Conservation (phyloP, 1,140 invertebrate species). For the Drosophila murphyi region DNA sequence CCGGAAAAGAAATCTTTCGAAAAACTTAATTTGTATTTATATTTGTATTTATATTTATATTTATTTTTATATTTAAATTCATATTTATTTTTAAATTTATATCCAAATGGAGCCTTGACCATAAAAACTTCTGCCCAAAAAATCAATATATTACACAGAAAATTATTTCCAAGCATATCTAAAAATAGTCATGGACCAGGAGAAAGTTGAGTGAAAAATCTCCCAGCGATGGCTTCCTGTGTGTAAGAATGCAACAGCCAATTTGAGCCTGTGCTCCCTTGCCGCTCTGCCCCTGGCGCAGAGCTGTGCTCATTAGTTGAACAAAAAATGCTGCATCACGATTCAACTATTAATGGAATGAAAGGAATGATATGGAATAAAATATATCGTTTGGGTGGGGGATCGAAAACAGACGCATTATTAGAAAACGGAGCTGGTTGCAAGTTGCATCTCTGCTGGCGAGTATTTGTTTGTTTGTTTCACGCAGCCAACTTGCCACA, state of each 20-base stretch:
- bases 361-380: constrained; percentile 28
- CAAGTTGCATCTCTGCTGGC: constrained; percentile 9
- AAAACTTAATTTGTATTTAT: neutral
- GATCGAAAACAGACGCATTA: constrained; percentile 10
- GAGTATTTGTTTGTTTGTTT: constrained; percentile 34
- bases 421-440: neutral
- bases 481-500: constrained; percentile 47
- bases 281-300: constrained; percentile 8
- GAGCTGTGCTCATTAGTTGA: constrained; percentile 64
- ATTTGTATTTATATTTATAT: neutral
- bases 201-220: constrained; percentile 60
- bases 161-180: constrained; percentile 43
- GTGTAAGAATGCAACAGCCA: constrained; percentile 20
- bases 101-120: constrained; percentile 32
- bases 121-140: constrained; percentile 38
- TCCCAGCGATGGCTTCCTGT: constrained; percentile 15
- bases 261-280: neutral
- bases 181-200: constrained; percentile 57
- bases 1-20: neutral
- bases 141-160: constrained; percentile 41
- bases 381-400: constrained; percentile 9
- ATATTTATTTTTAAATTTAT: no score
- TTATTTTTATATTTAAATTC: no score
- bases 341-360: constrained; percentile 61
- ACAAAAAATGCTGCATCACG: constrained; percentile 67